phyloP scores from a whole-genome alignment of 2,888 invertebrate genomes.

The Diarsia dahlii region DNA sequence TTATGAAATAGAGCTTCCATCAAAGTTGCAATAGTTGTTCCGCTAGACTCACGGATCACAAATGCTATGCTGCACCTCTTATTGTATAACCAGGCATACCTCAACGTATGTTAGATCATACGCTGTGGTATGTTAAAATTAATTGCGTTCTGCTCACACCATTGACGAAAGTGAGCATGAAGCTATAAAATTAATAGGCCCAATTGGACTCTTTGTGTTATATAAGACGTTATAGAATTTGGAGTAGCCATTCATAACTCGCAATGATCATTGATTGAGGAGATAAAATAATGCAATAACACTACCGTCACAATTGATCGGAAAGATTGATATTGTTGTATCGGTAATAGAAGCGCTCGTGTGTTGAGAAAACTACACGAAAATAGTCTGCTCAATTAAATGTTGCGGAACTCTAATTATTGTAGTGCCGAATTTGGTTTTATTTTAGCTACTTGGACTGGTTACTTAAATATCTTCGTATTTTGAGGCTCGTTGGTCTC shows the following conservation, averaged over 20 bases:
- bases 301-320: slow-evolving; percentile 9
- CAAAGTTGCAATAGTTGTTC: too few species aligned
- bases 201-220: slow-evolving; percentile 37
- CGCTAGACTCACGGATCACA: too few species aligned
- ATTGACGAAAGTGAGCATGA: slow-evolving; percentile 37
- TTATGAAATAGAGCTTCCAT: too few species aligned
- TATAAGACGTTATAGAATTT: slow-evolving; percentile 35
- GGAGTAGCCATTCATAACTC: slow-evolving; percentile 35
- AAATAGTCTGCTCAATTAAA: not conserved
- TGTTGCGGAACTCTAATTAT: not conserved
- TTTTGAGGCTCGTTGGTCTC: too few species aligned
- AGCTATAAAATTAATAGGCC: slow-evolving; percentile 28
- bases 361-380: slow-evolving; percentile 2
- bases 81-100: slow-evolving; percentile 5
- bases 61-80: not conserved
- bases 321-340: slow-evolving; percentile 14
- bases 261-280: slow-evolving; percentile 30
- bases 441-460: not conserved
- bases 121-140: slow-evolving; percentile 13
- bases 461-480: too few species aligned
- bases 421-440: not conserved
- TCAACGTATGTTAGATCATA: slow-evolving; percentile 19
- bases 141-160: slow-evolving; percentile 32
- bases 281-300: slow-evolving; percentile 41
- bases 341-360: slow-evolving; percentile 14